These are phyloP conservation scores for Daubentonia madagascariensis DNA, from an alignment of 2,113 vertebrate genomes.

Conservation along the genomic window DNA sequence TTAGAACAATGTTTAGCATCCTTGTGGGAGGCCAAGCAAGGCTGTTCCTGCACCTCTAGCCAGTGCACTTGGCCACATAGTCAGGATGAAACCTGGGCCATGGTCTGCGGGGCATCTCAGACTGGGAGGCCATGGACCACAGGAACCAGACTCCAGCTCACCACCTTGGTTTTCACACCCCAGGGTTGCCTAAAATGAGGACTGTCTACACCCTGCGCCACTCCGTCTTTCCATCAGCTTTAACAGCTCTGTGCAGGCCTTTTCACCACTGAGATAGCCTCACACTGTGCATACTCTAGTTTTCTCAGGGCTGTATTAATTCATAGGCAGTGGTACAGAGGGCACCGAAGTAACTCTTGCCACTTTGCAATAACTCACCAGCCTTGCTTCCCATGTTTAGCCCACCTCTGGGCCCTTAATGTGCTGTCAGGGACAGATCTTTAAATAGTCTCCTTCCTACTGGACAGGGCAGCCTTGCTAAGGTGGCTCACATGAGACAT, in stretches of 20 bases:
- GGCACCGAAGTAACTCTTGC: background rate
- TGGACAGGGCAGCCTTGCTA: background rate
- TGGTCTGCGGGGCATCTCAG: background rate
- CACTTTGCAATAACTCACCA: background rate
- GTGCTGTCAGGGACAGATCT: background rate
- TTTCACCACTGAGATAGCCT: fast-evolving
- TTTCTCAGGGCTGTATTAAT: background rate
- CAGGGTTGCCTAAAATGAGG: background rate
- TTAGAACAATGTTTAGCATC: background rate
- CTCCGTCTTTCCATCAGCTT: fast-evolving
- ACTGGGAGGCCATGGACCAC: background rate
- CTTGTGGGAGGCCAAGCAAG: background rate
- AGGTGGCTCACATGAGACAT: fast-evolving
- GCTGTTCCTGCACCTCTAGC: background rate
- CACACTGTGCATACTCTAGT: background rate
- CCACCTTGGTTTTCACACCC: background rate
- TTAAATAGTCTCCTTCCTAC: background rate
- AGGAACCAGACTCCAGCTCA: background rate
- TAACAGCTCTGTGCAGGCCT: background rate
- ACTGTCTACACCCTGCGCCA: fast-evolving
- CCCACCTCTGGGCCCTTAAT: background rate
- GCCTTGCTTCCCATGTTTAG: background rate
- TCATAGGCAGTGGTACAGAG: background rate
- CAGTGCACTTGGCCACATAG: fast-evolving
- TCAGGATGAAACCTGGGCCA: background rate